A percentile compares a stretch with the other conserved stretches of the same genome.
Evolutionary conservation across 2,888 invertebrate species (phyloP).

Genomic region (Allygus modestus): DNA sequence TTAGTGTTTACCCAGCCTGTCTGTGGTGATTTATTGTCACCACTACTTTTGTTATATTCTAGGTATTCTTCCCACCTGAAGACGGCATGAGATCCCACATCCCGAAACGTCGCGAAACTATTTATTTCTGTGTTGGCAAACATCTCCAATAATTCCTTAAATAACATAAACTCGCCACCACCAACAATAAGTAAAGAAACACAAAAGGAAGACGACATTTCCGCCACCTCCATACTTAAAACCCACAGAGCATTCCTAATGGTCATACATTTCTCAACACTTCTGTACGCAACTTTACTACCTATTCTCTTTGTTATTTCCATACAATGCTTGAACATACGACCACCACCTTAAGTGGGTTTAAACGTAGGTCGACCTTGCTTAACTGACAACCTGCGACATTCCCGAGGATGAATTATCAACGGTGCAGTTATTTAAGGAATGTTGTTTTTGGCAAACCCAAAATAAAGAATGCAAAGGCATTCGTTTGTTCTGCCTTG

Average conservation of each 20-base stretch:
- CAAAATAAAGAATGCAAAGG: neutral
- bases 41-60: no score
- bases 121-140: no score
- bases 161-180: no score
- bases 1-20: no score
- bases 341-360: neutral
- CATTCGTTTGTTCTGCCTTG: neutral
- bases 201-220: neutral
- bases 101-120: no score
- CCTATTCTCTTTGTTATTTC: neutral
- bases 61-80: no score
- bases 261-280: neutral
- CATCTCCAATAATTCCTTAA: no score
- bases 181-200: no score
- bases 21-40: no score
- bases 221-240: neutral
- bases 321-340: conserved; percentile 6
- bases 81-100: no score
- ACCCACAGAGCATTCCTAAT: neutral
- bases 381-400: neutral
- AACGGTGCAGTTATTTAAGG: neutral
- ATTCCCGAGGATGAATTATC: neutral
- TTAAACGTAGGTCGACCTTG: neutral
- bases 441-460: neutral
- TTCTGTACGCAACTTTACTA: neutral